Conservation (phyloP, 2,888 invertebrate genomes). For the Ferdinandea cuprea region DNA sequence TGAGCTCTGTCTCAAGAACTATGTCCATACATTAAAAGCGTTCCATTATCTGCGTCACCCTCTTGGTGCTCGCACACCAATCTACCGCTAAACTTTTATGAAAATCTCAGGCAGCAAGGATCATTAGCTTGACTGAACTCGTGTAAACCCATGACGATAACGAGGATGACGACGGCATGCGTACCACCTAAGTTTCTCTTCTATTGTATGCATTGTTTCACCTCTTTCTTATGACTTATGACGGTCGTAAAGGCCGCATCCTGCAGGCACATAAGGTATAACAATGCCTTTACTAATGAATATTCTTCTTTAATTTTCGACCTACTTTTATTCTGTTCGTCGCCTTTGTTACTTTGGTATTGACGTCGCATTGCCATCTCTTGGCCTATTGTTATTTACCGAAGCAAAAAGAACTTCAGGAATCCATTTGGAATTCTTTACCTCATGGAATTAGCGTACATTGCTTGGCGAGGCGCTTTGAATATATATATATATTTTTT, state of each 20-base stretch:
- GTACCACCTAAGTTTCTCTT: conserved; percentile 9
- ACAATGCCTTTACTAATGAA: conserved; percentile 64
- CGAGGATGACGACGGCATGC: conserved; percentile 16
- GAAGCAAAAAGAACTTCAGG: neutral
- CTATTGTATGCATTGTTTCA: conserved; percentile 42
- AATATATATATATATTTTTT: neutral
- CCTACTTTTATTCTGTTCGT: conserved; percentile 43
- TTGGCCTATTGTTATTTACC: neutral
- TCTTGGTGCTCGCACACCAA: neutral
- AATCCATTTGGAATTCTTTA: conserved; percentile 16
- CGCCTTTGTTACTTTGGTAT: conserved; percentile 3
- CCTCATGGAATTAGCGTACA: conserved; percentile 45
- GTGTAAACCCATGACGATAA: conserved; percentile 21
- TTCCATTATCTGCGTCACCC: neutral
- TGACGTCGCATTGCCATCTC: neutral
- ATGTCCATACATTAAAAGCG: conserved; percentile 33
- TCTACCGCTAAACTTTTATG: neutral
- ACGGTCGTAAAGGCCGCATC: neutral
- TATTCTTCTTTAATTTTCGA: conserved; percentile 62
- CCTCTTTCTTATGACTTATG: neutral
- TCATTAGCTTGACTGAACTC: conserved; percentile 57
- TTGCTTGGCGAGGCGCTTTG: conserved; percentile 18
- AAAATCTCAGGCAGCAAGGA: conserved; percentile 24
- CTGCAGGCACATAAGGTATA: conserved; percentile 20
- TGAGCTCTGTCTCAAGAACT: conserved; percentile 19